These are phyloP conservation scores for Montipora cactus DNA, from an alignment of 64 coral and sea anemone species.

Conservation along the genomic window DNA sequence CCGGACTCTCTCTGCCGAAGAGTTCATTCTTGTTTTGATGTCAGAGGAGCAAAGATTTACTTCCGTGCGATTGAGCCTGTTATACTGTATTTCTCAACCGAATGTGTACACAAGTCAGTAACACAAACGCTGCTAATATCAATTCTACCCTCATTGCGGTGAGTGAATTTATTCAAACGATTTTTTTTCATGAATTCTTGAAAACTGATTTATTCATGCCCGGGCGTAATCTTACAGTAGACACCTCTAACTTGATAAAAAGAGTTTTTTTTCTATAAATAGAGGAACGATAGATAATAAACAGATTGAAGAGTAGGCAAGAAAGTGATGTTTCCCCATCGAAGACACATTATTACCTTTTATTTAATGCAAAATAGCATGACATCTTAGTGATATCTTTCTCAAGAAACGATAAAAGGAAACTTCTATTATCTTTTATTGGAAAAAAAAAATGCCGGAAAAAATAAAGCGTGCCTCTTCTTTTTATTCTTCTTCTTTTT, in stretches of 20 bases:
- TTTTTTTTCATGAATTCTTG: background rate
- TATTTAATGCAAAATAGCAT: background rate
- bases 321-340: background rate
- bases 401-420: background rate
- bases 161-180: background rate
- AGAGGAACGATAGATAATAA: background rate
- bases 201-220: slow-evolving; percentile 27
- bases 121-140: background rate
- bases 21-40: slow-evolving; percentile 36
- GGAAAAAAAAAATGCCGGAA: too few relatives aligned
- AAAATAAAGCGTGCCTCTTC: too few relatives aligned
- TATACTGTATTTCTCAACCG: background rate
- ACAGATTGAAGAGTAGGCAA: background rate
- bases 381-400: background rate
- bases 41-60: background rate
- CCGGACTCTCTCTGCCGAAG: background rate
- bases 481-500: background rate
- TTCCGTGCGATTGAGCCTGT: background rate
- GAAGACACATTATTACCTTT: background rate
- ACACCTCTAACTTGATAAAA: background rate
- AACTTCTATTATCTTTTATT: too few relatives aligned
- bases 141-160: slow-evolving; percentile 1
- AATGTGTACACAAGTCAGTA: background rate
- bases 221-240: slow-evolving; percentile 9
- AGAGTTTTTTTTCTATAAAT: slow-evolving; percentile 1